Base-by-base conservation (phyloP, 1,140 invertebrate genomes). In the Drosophila parvula region DNA sequence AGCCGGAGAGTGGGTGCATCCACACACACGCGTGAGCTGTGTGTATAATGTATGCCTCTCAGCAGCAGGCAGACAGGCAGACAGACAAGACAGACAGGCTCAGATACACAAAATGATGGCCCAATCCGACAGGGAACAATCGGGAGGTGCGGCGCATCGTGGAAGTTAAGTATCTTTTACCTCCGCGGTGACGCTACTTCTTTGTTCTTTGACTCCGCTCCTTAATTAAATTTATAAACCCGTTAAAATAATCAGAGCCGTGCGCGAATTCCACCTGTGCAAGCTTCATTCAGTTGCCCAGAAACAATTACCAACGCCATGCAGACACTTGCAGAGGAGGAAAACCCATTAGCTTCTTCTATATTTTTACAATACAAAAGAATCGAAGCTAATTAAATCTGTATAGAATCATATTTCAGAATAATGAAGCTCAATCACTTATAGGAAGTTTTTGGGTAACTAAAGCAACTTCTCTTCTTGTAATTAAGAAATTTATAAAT, bases 141-240 rank as follows among this genome's bases (percentile, higher is more conserved):
- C 30, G 30, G 62, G 74, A 55, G 56, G 47, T 64, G 51, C 34
- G 51, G 51, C 51, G 51, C 51, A 27, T 27, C 51, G 34, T 38
- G 34, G 18, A 55, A 55, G 36, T 43, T 55, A 77, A 77, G 74
- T 77, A 68, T 68, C 34, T 76, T 59, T 38, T 76, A 77, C 74
- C 62, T 77, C 60, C 36, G 45, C 55, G 73, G 73, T 76, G 74
- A 59, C 45, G 71, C 22, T 58, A 60, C 38, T 38, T 69, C 74
- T 77, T 79, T 79, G 68, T 68, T 67, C 75, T 77, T 69, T 58
- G 75, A 50, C 45, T 64, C 51, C 55, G 34, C 40, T 45, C 43
- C 40, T 71, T 85, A 85, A 85, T 82, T 88, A 82, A 88, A 82
- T 85, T 82, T 76, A 88, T 48, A 82, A 65, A 69, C 83, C 83